Conservation (phyloP, 2,888 invertebrate species). For the Gisinianus flammeolus region DNA sequence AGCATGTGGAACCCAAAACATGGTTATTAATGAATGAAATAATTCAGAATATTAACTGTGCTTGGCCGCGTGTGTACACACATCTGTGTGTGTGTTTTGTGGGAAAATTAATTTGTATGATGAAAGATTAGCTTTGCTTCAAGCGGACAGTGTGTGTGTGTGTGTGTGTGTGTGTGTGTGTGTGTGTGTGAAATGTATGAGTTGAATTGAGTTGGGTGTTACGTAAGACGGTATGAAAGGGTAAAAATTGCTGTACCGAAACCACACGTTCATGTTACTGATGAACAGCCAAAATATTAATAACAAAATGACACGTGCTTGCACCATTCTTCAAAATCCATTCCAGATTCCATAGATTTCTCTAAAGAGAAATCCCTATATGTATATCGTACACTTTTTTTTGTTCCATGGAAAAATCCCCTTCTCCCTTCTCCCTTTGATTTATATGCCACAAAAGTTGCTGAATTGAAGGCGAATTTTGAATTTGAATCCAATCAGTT, state of each 20-base stretch:
- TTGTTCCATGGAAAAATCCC: background rate
- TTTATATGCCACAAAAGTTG: background rate
- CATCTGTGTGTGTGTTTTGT: no score
- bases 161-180: background rate
- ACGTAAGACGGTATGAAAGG: no score
- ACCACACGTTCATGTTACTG: no score
- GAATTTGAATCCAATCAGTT: no score
- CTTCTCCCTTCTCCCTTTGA: background rate
- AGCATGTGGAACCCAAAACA: no score
- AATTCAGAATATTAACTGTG: no score
- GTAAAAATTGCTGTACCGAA: no score
- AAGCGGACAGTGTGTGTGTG: background rate
- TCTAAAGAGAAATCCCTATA: background rate
- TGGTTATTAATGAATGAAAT: no score
- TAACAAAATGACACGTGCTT: background rate
- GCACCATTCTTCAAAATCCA: background rate
- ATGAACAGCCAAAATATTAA: background rate
- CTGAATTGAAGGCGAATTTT: no score
- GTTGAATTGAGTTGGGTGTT: no score
- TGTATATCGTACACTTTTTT: background rate
- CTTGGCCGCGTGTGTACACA: no score
- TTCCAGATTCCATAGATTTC: background rate
- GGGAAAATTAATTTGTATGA: no score
- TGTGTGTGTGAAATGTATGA: background rate
- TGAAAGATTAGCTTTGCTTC: background rate